phyloP scores from a whole-genome alignment of 2,888 invertebrate genomes.

The Drosophila putrida region DNA sequence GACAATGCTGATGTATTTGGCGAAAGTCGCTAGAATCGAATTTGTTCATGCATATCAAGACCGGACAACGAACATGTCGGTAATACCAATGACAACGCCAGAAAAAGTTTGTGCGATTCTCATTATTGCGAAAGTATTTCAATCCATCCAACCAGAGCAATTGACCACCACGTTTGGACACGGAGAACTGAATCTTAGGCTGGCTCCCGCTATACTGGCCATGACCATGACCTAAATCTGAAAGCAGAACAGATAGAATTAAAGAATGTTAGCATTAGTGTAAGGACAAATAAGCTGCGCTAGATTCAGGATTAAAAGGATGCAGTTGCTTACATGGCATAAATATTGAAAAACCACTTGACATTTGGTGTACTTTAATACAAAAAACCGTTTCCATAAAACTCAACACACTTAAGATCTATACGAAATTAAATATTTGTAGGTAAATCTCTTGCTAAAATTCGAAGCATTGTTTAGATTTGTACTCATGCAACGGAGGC shows the following conservation, averaged over 20 bases:
- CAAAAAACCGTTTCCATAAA: constrained; percentile 39
- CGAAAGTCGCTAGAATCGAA: constrained; percentile 83
- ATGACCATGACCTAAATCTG: constrained; percentile 39
- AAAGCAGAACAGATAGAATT: not conserved
- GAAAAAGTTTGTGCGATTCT: constrained; percentile 84
- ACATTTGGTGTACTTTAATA: constrained; percentile 61
- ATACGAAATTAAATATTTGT: constrained; percentile 13
- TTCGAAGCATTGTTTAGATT: constrained; percentile 50
- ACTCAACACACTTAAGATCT: constrained; percentile 55
- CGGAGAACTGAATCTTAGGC: constrained; percentile 83
- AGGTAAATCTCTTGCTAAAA: constrained; percentile 37
- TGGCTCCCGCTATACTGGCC: constrained; percentile 75
- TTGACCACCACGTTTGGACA: constrained; percentile 84
- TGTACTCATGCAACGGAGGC: constrained; percentile 56
- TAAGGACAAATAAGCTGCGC: not conserved
- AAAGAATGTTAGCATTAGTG: not conserved
- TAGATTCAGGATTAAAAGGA: not conserved
- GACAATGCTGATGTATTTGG: constrained; percentile 84
- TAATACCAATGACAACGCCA: constrained; percentile 85
- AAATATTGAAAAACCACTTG: constrained; percentile 54
- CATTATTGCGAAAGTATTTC: constrained; percentile 85
- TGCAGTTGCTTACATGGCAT: constrained; percentile 19
- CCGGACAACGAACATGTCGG: constrained; percentile 84
- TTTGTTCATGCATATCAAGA: constrained; percentile 85
- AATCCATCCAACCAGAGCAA: constrained; percentile 84